Evolutionary conservation across 2,113 vertebrate species (phyloP).

Genomic region (Bambusicola thoracicus): DNA sequence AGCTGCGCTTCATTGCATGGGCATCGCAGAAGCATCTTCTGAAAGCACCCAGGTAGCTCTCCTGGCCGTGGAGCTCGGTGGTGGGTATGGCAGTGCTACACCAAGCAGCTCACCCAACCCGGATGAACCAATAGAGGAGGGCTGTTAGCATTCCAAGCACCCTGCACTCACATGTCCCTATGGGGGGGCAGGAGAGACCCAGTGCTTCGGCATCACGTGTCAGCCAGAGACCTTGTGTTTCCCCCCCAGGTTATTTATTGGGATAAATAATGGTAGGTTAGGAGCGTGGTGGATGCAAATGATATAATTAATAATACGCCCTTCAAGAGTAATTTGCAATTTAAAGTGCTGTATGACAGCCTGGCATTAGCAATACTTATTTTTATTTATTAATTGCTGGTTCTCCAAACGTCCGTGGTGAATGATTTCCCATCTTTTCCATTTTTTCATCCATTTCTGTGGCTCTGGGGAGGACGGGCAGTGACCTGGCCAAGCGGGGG

Average conservation of each 20-base stretch:
- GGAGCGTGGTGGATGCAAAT: slow-evolving; percentile 28
- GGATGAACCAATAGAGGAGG: neutral
- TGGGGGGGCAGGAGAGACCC: rapidly evolving
- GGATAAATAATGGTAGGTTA: slow-evolving; percentile 37
- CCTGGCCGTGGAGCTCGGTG: neutral
- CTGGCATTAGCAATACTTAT: slow-evolving; percentile 28
- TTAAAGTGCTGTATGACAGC: slow-evolving; percentile 46
- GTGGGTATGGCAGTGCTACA: neutral
- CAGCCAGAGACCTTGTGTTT: neutral
- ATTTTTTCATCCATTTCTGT: neutral
- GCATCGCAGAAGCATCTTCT: neutral
- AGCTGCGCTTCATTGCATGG: neutral
- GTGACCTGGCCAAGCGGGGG: neutral
- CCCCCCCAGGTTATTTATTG: neutral
- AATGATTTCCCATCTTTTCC: slow-evolving; percentile 5
- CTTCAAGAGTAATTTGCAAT: slow-evolving; percentile 54
- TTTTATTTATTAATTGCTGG: slow-evolving; percentile 66
- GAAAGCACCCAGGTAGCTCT: neutral
- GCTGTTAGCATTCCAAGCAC: rapidly evolving
- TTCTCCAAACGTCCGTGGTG: slow-evolving; percentile 28
- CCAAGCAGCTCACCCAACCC: neutral
- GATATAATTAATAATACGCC: slow-evolving; percentile 44
- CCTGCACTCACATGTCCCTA: rapidly evolving
- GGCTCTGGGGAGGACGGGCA: neutral
- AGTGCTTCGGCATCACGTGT: neutral